phyloP scores from a whole-genome alignment of 2,888 invertebrate genomes.

The Bugula neritina region DNA sequence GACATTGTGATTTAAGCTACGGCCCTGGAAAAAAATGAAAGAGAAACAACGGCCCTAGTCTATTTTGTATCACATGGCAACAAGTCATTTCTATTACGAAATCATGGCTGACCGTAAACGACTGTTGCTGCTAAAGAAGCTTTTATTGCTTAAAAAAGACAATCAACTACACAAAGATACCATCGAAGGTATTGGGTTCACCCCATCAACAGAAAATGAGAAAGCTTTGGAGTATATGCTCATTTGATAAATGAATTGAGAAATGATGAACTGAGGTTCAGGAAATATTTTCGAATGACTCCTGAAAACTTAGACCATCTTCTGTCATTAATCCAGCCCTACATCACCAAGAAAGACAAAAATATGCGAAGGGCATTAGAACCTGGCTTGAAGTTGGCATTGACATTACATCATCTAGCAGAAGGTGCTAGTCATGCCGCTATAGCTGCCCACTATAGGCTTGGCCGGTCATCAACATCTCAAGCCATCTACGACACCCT shows the following conservation, averaged over 20 bases:
- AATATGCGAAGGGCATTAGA: not conserved
- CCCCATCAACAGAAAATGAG: not conserved
- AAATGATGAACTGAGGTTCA: not conserved
- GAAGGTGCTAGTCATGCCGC: not conserved
- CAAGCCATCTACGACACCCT: not conserved
- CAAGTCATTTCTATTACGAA: too few species aligned
- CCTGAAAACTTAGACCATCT: slow-evolving; percentile 6
- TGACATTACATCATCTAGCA: slow-evolving; percentile 10
- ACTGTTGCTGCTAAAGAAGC: not conserved
- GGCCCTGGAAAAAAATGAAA: too few species aligned
- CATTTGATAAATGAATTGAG: slow-evolving; percentile 8
- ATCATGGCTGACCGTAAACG: too few species aligned
- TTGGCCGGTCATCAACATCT: slow-evolving; percentile 10
- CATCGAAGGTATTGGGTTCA: not conserved
- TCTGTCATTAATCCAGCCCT: not conserved
- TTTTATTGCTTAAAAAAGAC: not conserved
- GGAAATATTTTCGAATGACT: slow-evolving; percentile 10
- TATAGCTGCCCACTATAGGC: slow-evolving; percentile 13
- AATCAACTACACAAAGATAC: too few species aligned
- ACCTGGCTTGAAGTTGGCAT: slow-evolving; percentile 14
- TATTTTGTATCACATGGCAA: too few species aligned
- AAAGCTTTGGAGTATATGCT: not conserved
- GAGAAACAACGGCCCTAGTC: too few species aligned
- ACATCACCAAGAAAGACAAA: slow-evolving; percentile 1
- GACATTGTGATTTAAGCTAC: too few species aligned